Base-by-base conservation (phyloP, 2,888 invertebrate species). In the Euphydryas editha region DNA sequence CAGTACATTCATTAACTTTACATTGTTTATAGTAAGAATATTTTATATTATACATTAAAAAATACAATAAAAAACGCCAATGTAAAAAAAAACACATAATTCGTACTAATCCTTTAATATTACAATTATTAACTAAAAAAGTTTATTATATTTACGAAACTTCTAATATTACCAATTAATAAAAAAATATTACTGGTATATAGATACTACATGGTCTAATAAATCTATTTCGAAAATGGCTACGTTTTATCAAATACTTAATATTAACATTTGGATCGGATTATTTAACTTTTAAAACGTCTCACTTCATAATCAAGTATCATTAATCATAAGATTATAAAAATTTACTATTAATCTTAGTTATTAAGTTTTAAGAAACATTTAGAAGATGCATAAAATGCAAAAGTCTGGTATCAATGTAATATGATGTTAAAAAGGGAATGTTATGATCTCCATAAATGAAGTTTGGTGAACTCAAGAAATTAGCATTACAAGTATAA, bases 221-320 rank as follows among this genome's bases (percentile, higher is more conserved):
- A 51, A 54, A 17, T n/a, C 15, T 51, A 51, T 24, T 51, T 51
- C 24, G 7, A 51, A 51, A 51, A 51, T 51, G 49, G 49, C 54
- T 36, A n/a, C 30, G 17, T 5, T 54, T 54, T 20, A 51, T 58
- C n/a, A 37, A 17, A 17, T 60, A 59, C 51, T 60, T 60, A 60
- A 47, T 36, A 56, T 47, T 56, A 56, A 47, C 46, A 37, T 62
- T 62, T 62, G 62, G 62, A 62, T 57, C 56, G 56, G 62, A 54
- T 54, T 54, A 17, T 51, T 51, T 51, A 30, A 54, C 36, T 36
- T 54, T 17, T 8, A 54, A 54, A 10, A 54, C 17, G 30, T 54
- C 54, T 54, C 54, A 54, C 36, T 36, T 54, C 30, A n/a, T 36
- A 36, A 54, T n/a, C n/a, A 51, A 30, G 13, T 21, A 7, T 17